Evolutionary conservation across 2,113 vertebrate species (phyloP).

Genomic region (Protobothrops mucrosquamatus): DNA sequence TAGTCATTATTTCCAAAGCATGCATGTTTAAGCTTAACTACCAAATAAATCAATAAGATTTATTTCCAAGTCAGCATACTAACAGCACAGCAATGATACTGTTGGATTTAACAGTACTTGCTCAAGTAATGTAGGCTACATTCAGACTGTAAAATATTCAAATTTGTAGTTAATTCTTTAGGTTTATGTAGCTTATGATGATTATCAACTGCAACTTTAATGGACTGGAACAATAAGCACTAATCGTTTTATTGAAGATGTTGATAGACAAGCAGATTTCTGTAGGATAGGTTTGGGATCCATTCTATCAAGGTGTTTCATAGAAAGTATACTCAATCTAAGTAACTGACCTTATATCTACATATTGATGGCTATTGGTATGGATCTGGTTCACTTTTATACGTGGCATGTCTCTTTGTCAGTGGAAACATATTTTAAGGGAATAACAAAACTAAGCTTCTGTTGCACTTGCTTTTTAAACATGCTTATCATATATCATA

Average conservation of each 20-base stretch:
- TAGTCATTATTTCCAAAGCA: neutral
- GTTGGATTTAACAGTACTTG: neutral
- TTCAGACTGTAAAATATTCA: neutral
- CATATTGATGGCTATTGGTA: neutral
- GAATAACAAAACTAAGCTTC: neutral
- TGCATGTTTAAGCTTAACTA: neutral
- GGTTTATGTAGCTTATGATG: neutral
- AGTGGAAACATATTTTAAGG: neutral
- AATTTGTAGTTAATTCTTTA: neutral
- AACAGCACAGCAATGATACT: neutral
- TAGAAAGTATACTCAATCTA: neutral
- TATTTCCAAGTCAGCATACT: neutral
- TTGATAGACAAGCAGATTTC: neutral
- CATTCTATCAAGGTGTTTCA: no score
- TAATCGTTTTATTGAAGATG: neutral
- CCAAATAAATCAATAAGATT: neutral
- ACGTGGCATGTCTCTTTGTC: neutral
- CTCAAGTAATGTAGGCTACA: neutral
- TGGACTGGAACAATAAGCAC: neutral
- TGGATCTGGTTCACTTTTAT: neutral
- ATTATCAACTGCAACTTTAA: neutral
- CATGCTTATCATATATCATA: neutral
- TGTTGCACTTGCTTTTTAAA: neutral
- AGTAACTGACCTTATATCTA: neutral
- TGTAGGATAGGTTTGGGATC: neutral